Percentiles rank a stretch among this genome's conserved stretches.
These are phyloP conservation scores for Pagrus major DNA, from an alignment of 2,113 vertebrate species.

Conservation along the genomic window DNA sequence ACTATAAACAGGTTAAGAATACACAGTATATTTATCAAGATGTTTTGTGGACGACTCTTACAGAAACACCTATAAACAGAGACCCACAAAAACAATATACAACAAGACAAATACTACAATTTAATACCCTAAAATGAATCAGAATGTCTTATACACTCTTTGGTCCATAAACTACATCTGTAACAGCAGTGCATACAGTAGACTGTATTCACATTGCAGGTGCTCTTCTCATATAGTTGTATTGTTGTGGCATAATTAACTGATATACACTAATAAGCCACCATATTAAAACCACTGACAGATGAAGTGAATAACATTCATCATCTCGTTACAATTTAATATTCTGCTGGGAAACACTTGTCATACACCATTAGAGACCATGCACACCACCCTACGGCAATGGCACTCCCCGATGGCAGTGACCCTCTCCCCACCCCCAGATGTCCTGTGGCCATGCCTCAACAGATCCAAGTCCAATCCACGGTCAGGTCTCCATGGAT, in stretches of 20 bases:
- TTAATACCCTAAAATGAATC: background rate
- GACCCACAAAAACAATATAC: conserved; percentile 3
- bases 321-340: too few relatives aligned
- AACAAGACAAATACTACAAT: background rate
- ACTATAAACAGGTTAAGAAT: background rate
- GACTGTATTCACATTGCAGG: conserved; percentile 45
- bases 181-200: conserved; percentile 4
- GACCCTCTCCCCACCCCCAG: too few relatives aligned
- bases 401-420: too few relatives aligned
- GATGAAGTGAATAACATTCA: too few relatives aligned
- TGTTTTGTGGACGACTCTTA: background rate
- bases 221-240: background rate
- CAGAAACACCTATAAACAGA: conserved; percentile 3
- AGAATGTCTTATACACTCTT: background rate
- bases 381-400: too few relatives aligned
- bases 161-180: conserved; percentile 11
- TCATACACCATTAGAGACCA: too few relatives aligned
- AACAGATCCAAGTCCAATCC: too few relatives aligned
- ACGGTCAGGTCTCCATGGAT: too few relatives aligned
- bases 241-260: background rate
- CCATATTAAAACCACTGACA: too few relatives aligned
- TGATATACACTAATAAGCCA: too few relatives aligned
- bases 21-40: background rate
- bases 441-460: too few relatives aligned
- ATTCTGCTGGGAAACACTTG: too few relatives aligned